These are phyloP conservation scores for Bombus consobrinus DNA, from an alignment of 1,140 invertebrate species.

Conservation along the genomic window DNA sequence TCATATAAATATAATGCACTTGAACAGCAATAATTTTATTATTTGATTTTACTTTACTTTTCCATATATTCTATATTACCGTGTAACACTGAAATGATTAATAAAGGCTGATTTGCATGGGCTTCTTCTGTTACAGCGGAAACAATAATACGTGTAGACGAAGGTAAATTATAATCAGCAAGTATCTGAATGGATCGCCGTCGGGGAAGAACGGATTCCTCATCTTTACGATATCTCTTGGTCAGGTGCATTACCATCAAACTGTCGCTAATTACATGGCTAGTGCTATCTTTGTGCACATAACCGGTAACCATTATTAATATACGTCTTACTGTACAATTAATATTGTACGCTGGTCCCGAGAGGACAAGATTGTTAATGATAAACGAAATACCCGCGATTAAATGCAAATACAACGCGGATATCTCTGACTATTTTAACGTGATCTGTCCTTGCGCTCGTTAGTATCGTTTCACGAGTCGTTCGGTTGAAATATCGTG, in stretches of 20 bases:
- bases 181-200: background rate
- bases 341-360: background rate
- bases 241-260: constrained; percentile 1
- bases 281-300: background rate
- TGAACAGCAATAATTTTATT: background rate
- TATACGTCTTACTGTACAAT: background rate
- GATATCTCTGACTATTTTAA: background rate
- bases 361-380: background rate
- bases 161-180: background rate
- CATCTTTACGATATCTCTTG: background rate
- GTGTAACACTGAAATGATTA: background rate
- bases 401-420: constrained; percentile 32
- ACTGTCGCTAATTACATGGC: constrained; percentile 30
- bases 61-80: background rate
- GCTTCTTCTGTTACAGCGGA: background rate
- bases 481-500: background rate
- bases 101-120: background rate
- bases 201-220: no score
- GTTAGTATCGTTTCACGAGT: background rate
- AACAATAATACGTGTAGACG: background rate
- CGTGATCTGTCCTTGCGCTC: background rate
- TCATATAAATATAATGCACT: background rate
- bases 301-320: constrained; percentile 21
- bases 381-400: background rate
- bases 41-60: background rate